Conservation (phyloP, 2,888 invertebrate genomes). For the Netelia inedita region DNA sequence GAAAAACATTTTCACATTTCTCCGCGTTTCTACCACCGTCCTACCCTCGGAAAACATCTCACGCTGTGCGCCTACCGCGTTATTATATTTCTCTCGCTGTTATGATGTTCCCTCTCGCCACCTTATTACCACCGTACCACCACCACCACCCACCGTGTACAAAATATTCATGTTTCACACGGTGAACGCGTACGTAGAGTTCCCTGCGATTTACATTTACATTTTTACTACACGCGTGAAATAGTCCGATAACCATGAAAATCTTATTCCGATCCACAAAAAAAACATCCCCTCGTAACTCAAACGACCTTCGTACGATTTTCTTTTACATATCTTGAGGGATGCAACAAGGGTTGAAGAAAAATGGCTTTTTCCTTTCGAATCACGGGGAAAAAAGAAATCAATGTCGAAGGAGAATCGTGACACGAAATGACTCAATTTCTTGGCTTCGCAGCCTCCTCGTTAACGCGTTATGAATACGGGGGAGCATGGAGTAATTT, state of each 20-base stretch:
- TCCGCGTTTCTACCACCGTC: slow-evolving; percentile 3
- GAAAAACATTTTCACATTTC: slow-evolving; percentile 65
- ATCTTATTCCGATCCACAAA: neutral
- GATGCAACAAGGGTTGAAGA: too few relatives aligned
- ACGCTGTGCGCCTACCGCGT: slow-evolving; percentile 28
- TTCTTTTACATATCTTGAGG: too few relatives aligned
- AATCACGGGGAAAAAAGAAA: too few relatives aligned
- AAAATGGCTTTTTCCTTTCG: too few relatives aligned
- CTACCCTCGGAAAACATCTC: slow-evolving; percentile 18
- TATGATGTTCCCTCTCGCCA: slow-evolving; percentile 48
- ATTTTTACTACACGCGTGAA: too few relatives aligned
- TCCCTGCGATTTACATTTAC: too few relatives aligned
- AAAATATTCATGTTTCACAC: slow-evolving; percentile 6
- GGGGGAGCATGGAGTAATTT: neutral
- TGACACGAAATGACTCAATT: slow-evolving; percentile 1
- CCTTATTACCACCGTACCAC: slow-evolving; percentile 15
- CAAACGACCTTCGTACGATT: neutral
- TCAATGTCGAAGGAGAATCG: neutral
- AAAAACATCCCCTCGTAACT: neutral
- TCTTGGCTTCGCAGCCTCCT: neutral
- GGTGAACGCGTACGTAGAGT: too few relatives aligned
- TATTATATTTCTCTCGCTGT: slow-evolving; percentile 46
- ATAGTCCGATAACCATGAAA: neutral
- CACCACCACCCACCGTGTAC: neutral
- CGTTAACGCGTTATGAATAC: slow-evolving; percentile 1